These are phyloP conservation scores for Arizona elegans DNA, from an alignment of 2,113 vertebrate species.

Conservation along the genomic window DNA sequence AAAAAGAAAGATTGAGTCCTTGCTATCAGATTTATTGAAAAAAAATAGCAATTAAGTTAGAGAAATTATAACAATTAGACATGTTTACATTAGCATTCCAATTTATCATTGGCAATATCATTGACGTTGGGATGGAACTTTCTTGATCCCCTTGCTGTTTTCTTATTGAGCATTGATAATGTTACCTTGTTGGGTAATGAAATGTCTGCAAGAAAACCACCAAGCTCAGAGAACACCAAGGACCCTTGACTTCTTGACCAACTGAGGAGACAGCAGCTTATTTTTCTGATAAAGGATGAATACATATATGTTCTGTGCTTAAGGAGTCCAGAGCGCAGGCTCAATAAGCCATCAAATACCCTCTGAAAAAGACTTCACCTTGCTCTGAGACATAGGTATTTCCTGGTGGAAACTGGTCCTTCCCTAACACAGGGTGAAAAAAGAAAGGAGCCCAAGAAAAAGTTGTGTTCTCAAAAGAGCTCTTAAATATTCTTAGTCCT, in stretches of 20 bases:
- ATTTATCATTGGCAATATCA: not conserved
- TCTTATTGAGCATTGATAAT: not conserved
- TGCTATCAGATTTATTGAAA: not conserved
- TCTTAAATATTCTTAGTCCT: not conserved
- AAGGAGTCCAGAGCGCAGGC: not conserved
- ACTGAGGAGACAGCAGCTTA: not conserved
- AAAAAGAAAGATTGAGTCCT: not conserved
- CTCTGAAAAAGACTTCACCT: not conserved
- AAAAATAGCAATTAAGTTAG: not conserved
- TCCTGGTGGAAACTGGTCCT: not conserved
- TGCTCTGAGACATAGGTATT: not conserved
- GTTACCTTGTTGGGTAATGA: not conserved
- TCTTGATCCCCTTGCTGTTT: not conserved
- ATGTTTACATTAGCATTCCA: not conserved
- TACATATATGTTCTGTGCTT: not conserved
- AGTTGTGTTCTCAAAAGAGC: not conserved
- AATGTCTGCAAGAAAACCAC: not conserved
- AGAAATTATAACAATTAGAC: not conserved
- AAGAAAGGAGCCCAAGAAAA: not conserved
- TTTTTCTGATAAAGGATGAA: not conserved
- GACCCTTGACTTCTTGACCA: not conserved
- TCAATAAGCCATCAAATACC: not conserved
- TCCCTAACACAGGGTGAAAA: not conserved
- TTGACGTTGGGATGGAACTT: not conserved
- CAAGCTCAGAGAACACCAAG: not conserved